Evolutionary conservation across 2,113 vertebrate genomes (phyloP).

Genomic region (Cnemophilus loriae): DNA sequence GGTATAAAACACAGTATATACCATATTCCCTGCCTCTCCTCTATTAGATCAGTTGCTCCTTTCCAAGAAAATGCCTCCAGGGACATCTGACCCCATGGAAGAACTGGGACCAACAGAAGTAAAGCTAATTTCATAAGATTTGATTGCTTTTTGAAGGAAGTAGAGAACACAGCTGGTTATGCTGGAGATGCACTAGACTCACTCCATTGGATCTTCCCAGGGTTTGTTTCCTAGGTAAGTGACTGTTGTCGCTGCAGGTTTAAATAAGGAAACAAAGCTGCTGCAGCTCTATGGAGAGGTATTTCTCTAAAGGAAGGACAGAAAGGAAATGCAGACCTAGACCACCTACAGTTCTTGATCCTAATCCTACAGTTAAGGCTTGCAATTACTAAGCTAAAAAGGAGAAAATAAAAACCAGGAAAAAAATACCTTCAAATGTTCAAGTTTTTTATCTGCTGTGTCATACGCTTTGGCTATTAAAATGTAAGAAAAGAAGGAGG

Average conservation of each 20-base stretch:
- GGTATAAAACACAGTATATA: fast-evolving
- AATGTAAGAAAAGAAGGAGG: background rate
- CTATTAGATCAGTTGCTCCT: background rate
- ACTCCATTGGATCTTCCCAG: background rate
- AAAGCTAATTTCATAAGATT: background rate
- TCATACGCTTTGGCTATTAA: background rate
- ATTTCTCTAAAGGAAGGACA: background rate
- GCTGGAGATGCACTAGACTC: background rate
- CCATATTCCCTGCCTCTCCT: background rate
- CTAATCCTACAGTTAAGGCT: background rate
- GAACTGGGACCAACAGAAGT: background rate
- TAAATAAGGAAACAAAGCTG: background rate
- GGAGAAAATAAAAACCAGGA: background rate
- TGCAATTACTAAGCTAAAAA: background rate
- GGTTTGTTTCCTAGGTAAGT: background rate
- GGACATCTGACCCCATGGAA: background rate
- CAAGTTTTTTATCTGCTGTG: background rate
- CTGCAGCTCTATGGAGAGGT: background rate
- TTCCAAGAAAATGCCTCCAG: background rate
- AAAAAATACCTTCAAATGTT: background rate
- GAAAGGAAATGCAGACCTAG: background rate
- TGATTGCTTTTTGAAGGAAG: background rate
- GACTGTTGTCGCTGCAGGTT: background rate
- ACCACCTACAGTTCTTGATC: background rate
- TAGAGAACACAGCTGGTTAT: background rate